These are phyloP conservation scores for Acanthurus leucopareius DNA, from an alignment of 2,797 vertebrate genomes.

Conservation along the genomic window DNA sequence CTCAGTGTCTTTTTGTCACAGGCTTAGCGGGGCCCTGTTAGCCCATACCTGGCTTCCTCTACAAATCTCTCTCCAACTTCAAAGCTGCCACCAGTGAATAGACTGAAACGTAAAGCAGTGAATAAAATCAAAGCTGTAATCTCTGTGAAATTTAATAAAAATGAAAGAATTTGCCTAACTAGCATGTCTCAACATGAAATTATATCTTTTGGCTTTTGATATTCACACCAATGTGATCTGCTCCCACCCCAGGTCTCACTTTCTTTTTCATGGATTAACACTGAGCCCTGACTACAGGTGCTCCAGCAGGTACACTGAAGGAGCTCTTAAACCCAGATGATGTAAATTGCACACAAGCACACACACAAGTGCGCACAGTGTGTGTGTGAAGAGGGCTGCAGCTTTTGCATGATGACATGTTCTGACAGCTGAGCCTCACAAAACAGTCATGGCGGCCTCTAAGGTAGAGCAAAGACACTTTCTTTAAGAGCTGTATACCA, in stretches of 20 bases:
- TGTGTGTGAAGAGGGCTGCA: constrained; percentile 1
- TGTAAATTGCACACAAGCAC: constrained; percentile 16
- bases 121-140: constrained; percentile 74
- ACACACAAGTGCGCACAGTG: not conserved
- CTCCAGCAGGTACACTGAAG: constrained; percentile 35
- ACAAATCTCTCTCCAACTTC: constrained; percentile 70
- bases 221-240: constrained; percentile 44
- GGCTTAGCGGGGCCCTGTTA: constrained; percentile 67
- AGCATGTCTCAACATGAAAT: constrained; percentile 71
- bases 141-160: constrained; percentile 79
- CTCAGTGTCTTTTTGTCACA: constrained; percentile 71
- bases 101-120: constrained; percentile 61
- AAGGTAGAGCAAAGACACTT: constrained; percentile 3
- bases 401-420: constrained; percentile 6
- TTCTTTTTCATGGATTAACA: constrained; percentile 53
- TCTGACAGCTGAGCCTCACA: constrained; percentile 19
- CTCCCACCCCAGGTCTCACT: constrained; percentile 43
- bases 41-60: constrained; percentile 64
- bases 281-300: constrained; percentile 59
- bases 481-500: not conserved
- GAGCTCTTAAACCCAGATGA: constrained; percentile 48
- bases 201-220: constrained; percentile 49
- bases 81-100: constrained; percentile 65
- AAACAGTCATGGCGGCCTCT: not conserved
- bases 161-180: constrained; percentile 65